Conservation (phyloP, 2,888 invertebrate genomes). For the Ophonus ardosiacus region DNA sequence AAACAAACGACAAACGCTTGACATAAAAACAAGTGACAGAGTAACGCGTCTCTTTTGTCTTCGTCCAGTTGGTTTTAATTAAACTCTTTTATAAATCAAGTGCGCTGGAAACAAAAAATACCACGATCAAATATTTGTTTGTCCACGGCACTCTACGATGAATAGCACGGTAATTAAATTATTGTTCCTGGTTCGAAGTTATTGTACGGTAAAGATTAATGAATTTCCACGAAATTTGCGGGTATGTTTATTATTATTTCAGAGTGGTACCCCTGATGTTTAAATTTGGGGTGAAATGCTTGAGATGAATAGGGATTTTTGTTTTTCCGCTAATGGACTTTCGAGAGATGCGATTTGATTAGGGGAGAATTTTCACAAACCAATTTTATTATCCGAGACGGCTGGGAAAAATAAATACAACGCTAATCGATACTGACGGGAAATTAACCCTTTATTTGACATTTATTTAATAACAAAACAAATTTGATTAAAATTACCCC, state of each 20-base stretch:
- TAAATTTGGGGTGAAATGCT: slow-evolving; percentile 15
- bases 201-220: slow-evolving; percentile 23
- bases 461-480: not conserved
- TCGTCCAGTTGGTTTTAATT: slow-evolving; percentile 47
- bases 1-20: slow-evolving; percentile 42
- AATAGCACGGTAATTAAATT: slow-evolving; percentile 33
- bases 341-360: slow-evolving; percentile 29
- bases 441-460: not conserved
- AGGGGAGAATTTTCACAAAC: not conserved
- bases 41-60: slow-evolving; percentile 42
- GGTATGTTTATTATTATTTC: not conserved
- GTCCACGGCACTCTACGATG: slow-evolving; percentile 24
- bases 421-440: not conserved
- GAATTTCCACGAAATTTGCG: slow-evolving; percentile 20
- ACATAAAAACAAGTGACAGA: slow-evolving; percentile 39
- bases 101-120: slow-evolving; percentile 3
- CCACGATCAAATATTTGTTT: slow-evolving; percentile 38
- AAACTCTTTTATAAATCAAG: slow-evolving; percentile 51
- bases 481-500: not conserved
- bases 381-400: not conserved
- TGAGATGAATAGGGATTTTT: slow-evolving; percentile 21
- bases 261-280: slow-evolving; percentile 3
- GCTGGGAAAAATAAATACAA: not conserved
- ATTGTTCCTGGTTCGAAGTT: slow-evolving; percentile 20
- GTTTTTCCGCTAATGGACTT: slow-evolving; percentile 12